Conservation (phyloP, 1,140 invertebrate species). For the Neodiprion lecontei region DNA sequence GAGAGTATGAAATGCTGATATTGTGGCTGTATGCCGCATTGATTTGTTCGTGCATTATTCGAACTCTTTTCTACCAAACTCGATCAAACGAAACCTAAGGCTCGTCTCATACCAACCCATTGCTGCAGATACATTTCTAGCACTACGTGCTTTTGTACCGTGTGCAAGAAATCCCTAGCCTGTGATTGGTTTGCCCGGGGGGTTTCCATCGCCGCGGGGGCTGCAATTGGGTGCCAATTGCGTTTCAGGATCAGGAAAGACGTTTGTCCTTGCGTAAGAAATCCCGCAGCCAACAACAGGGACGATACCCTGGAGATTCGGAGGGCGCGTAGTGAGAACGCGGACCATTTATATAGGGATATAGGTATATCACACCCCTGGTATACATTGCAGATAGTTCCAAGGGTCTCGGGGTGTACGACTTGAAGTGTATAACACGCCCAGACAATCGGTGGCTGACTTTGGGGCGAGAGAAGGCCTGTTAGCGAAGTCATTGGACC, state of each 20-base stretch:
- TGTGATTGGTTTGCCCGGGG: background rate
- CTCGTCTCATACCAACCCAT: no score
- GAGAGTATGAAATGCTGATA: no score
- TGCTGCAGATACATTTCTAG: no score
- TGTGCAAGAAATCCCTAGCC: no score
- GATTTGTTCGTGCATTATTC: no score
- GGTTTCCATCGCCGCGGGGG: background rate
- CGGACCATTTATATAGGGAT: background rate
- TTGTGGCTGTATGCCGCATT: no score
- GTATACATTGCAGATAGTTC: background rate
- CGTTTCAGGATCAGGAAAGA: background rate
- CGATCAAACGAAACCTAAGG: no score
- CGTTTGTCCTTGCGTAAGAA: background rate
- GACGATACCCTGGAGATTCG: background rate
- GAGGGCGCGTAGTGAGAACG: background rate
- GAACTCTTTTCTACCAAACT: no score
- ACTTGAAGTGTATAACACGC: background rate
- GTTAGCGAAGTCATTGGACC: background rate
- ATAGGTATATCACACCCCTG: background rate
- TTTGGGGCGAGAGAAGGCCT: background rate
- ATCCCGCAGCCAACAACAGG: background rate
- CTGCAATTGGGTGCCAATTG: background rate
- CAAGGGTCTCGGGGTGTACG: no score
- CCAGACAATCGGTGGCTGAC: background rate
- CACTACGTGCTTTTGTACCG: no score